Conservation (phyloP, 2,113 vertebrate species). For the Clarias magur region DNA sequence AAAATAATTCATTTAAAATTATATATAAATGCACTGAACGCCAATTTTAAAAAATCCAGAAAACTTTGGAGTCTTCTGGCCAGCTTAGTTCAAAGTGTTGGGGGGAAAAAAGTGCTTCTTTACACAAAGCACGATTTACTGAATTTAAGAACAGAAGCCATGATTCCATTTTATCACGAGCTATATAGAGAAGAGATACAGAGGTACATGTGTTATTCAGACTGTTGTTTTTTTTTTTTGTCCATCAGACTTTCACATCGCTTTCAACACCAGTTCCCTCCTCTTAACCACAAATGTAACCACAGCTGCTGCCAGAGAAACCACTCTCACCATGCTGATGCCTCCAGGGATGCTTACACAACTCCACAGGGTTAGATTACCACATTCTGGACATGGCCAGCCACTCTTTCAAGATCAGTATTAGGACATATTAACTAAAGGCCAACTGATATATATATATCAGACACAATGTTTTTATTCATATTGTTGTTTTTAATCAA, state of each 20-base stretch:
- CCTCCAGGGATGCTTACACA: conserved; percentile 19
- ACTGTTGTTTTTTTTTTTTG: background rate
- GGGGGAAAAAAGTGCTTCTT: conserved; percentile 35
- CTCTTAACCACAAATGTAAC: conserved; percentile 35
- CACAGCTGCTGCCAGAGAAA: conserved; percentile 15
- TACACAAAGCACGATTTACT: conserved; percentile 37
- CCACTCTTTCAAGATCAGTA: background rate
- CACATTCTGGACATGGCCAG: background rate
- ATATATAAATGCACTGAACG: background rate
- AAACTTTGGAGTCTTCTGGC: background rate
- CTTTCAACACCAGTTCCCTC: background rate
- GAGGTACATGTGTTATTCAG: background rate
- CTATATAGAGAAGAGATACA: conserved; percentile 3
- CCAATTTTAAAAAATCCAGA: background rate
- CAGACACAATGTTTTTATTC: background rate
- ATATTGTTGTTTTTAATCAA: too few species aligned
- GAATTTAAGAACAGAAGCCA: background rate
- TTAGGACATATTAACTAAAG: background rate
- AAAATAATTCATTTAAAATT: background rate
- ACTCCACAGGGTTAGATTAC: background rate
- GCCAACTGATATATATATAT: background rate
- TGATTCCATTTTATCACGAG: conserved; percentile 30
- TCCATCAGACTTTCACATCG: background rate
- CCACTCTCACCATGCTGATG: background rate
- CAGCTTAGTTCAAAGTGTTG: conserved; percentile 15